Percentiles rank a stretch among this genome's conserved stretches.
phyloP scores from a whole-genome alignment of 1,140 invertebrate genomes.

The Coptotermes formosanus region DNA sequence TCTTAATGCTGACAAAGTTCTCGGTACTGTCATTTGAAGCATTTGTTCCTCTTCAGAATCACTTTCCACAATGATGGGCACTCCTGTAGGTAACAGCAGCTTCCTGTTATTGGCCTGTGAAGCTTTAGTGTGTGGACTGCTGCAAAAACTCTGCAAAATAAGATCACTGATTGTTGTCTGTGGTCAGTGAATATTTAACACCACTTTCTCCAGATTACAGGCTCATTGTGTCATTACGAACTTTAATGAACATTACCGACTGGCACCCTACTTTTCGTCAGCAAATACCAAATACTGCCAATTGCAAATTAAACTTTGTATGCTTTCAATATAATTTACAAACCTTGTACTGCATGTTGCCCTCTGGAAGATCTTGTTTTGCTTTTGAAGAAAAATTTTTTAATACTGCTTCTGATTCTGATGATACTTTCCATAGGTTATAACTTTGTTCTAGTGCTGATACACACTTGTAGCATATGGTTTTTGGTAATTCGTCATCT shows the following conservation, averaged over 20 bases:
- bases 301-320: too few species aligned
- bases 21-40: too few species aligned
- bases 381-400: not conserved
- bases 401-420: not conserved
- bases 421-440: not conserved
- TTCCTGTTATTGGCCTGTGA: not conserved
- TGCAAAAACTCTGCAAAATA: not conserved
- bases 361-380: not conserved
- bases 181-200: too few species aligned
- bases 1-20: too few species aligned
- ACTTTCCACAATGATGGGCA: not conserved
- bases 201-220: too few species aligned
- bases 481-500: not conserved
- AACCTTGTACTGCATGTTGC: not conserved
- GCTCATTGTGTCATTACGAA: too few species aligned
- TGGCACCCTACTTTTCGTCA: too few species aligned
- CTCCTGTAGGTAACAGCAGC: not conserved
- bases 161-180: too few species aligned
- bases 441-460: not conserved
- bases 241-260: too few species aligned
- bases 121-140: not conserved
- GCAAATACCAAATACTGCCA: too few species aligned
- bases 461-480: slow-evolving; percentile 6
- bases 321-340: not conserved
- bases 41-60: not conserved